These are phyloP conservation scores for Condylostylus longicornis DNA, from an alignment of 1,140 invertebrate species.

Conservation along the genomic window DNA sequence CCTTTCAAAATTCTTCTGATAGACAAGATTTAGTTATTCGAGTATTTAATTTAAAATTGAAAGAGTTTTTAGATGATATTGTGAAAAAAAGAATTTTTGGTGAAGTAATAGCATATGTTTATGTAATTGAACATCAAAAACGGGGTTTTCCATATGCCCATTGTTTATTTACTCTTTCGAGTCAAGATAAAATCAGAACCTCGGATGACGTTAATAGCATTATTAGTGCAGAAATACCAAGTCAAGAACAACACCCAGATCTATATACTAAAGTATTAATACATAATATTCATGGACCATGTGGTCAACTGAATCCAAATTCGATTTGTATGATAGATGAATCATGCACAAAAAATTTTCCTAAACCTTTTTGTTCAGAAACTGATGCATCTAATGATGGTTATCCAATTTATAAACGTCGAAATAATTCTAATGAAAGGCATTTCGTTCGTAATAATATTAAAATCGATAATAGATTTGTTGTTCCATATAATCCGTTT, in stretches of 20 bases:
- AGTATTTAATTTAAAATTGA: slow-evolving; percentile 37
- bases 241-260: slow-evolving; percentile 27
- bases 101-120: slow-evolving; percentile 27
- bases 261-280: slow-evolving; percentile 30
- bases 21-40: slow-evolving; percentile 25
- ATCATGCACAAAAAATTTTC: slow-evolving; percentile 14
- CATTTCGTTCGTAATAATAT: background rate
- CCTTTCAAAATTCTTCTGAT: slow-evolving; percentile 19
- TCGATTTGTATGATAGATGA: slow-evolving; percentile 29
- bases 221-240: no score
- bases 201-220: slow-evolving; percentile 36
- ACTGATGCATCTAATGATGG: slow-evolving; percentile 23
- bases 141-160: slow-evolving; percentile 17
- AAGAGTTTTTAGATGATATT: slow-evolving; percentile 32
- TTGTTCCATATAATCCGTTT: slow-evolving; percentile 19
- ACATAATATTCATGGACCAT: slow-evolving; percentile 40
- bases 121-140: slow-evolving; percentile 35
- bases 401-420: slow-evolving; percentile 31
- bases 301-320: slow-evolving; percentile 20
- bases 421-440: slow-evolving; percentile 18
- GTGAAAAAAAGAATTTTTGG: slow-evolving; percentile 27
- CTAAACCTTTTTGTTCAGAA: slow-evolving; percentile 9
- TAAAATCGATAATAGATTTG: slow-evolving; percentile 18
- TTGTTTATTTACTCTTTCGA: slow-evolving; percentile 4
- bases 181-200: slow-evolving; percentile 7